Base-by-base conservation (phyloP, 2,797 vertebrate genomes). In the Coccyzus lansbergi region DNA sequence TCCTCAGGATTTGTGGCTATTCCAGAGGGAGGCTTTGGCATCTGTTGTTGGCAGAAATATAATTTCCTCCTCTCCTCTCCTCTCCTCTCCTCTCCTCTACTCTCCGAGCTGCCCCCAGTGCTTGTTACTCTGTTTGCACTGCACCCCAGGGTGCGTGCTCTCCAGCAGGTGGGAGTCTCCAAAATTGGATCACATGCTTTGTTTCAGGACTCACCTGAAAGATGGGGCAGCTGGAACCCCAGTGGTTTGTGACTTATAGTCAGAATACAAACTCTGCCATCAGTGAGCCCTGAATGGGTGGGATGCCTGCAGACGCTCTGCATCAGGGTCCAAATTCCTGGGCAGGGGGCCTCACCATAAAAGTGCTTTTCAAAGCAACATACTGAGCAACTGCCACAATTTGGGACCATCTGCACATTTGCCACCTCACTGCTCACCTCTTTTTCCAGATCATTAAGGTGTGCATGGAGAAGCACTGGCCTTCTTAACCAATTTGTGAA, bases 401-500 rank as follows among this genome's bases (percentile, higher is more conserved):
- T 0, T 67, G 55, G n/a, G 71, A 48, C 68, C 91, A 92, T 92
- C 89, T 96, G 95, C 12, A 16, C 68, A 89, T 95, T 96, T 93
- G 79, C 82, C 90, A 93, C 71, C 79, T 95, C 85, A 77, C 56
- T 69, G 90, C 90, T 95, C 85, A 58, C 59, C 85, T 85, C 79
- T 87, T 92, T 92, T 93, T 91, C 90, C 76, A 76, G 81, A 77
- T 92, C 90, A 93, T 93, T 96, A 94, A 89, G 70, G 46, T 42
- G 7, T 7, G 31, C 17, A 15, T 91, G 65, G 48, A 90, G 55
- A 58, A 67, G 56, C 15, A 74, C 29, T 2, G 1, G 36, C 65
- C 31, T 76, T 52, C 34, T 1, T 60, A 53, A 55, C 0, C 1
- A 55, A 56, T 90, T 84, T 52, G 14, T 0, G 0, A 81, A 20